Evolutionary conservation across 1,140 invertebrate species (phyloP).

Genomic region (Zaprionus inermis): DNA sequence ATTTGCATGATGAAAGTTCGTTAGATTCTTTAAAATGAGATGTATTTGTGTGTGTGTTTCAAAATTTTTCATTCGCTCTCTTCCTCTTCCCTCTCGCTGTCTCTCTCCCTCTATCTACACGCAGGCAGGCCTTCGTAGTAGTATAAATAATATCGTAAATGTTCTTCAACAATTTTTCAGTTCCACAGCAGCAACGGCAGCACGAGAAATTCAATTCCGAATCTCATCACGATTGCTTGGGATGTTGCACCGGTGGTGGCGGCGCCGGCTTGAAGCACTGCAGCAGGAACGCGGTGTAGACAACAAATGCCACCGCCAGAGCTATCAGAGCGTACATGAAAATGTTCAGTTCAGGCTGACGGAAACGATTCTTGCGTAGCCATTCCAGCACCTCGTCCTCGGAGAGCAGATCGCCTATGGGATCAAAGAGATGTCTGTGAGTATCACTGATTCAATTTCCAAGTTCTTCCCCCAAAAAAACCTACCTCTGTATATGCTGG

Average conservation of each 20-base stretch:
- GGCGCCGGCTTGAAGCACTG: conserved; percentile 92
- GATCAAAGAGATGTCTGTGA: too few species aligned
- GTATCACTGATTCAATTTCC: too few species aligned
- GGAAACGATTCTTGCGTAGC: conserved; percentile 96
- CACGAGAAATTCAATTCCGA: not conserved
- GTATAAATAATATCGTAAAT: conserved; percentile 38
- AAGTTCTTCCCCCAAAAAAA: not conserved
- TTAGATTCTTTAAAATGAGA: conserved; percentile 37
- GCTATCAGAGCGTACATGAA: conserved; percentile 97
- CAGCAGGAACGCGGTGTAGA: conserved; percentile 95
- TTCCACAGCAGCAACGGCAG: conserved; percentile 25
- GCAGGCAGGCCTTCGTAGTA: conserved; percentile 41
- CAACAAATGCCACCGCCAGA: conserved; percentile 92
- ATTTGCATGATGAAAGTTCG: conserved; percentile 63
- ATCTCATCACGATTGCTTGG: conserved; percentile 78
- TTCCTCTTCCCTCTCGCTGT: conserved; percentile 15
- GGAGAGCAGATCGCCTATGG: conserved; percentile 90
- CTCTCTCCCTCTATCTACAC: conserved; percentile 31
- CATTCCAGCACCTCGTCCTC: conserved; percentile 96
- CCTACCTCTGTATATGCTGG: conserved; percentile 96
- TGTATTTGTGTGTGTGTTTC: conserved; percentile 30
- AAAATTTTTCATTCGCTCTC: conserved; percentile 45
- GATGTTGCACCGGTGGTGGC: conserved; percentile 84
- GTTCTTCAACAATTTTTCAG: conserved; percentile 35
- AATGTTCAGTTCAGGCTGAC: conserved; percentile 96